Conservation (phyloP, 2,113 vertebrate species). For the Tetraodon nigroviridis region DNA sequence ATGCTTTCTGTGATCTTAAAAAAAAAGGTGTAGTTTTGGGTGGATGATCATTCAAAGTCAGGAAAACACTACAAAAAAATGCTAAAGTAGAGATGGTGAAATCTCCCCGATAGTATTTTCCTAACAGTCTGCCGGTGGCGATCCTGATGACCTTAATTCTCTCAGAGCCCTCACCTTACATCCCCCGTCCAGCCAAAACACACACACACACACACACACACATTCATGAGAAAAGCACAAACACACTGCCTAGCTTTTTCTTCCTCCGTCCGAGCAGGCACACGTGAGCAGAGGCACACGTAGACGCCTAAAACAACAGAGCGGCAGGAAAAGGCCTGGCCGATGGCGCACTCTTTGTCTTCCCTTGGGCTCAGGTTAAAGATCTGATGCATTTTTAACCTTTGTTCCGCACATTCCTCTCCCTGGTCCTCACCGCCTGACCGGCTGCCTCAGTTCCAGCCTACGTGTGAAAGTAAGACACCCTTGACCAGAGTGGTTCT, state of each 20-base stretch:
- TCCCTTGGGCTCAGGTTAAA: slow-evolving; percentile 50
- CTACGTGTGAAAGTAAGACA: slow-evolving; percentile 49
- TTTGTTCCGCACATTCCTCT: slow-evolving; percentile 63
- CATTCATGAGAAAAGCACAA: slow-evolving; percentile 55
- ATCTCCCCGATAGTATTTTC: not conserved
- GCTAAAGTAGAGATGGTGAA: slow-evolving; percentile 1
- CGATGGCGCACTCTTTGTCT: slow-evolving; percentile 56
- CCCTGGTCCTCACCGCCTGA: slow-evolving; percentile 42
- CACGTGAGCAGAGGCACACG: slow-evolving; percentile 42
- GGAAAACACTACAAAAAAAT: too few species aligned
- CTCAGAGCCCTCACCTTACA: slow-evolving; percentile 25
- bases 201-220: slow-evolving; percentile 61
- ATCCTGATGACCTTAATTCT: slow-evolving; percentile 39
- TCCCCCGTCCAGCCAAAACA: slow-evolving; percentile 48
- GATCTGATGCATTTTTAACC: slow-evolving; percentile 71
- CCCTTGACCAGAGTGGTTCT: slow-evolving; percentile 31
- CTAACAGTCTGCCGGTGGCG: slow-evolving; percentile 15
- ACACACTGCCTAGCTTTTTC: slow-evolving; percentile 24
- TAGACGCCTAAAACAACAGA: slow-evolving; percentile 41
- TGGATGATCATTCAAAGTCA: too few species aligned
- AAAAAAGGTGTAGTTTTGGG: too few species aligned
- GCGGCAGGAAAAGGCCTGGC: slow-evolving; percentile 64
- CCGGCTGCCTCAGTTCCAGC: slow-evolving; percentile 27
- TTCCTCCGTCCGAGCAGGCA: slow-evolving; percentile 37
- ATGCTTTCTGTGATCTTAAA: not conserved